phyloP scores from a whole-genome alignment of 1,140 invertebrate species.

The Planococcus citri region DNA sequence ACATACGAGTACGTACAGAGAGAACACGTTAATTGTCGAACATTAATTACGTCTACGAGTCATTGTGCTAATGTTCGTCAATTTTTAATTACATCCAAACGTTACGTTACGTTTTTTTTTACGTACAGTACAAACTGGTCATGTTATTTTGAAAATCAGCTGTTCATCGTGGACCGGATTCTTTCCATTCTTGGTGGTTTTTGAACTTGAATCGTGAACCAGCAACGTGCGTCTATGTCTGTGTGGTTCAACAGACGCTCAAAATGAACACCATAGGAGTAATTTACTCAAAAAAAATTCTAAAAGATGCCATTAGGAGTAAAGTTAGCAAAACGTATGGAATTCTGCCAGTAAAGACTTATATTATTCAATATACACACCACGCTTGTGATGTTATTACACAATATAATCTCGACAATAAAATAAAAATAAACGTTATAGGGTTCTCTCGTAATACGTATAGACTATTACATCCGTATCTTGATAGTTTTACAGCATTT shows the following conservation, averaged over 20 bases:
- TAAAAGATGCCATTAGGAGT: no score
- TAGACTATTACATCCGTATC: no score
- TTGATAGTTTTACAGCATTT: no score
- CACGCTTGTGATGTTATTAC: neutral
- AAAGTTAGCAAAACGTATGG: neutral
- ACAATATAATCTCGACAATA: neutral
- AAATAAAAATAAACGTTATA: neutral
- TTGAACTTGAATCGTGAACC: neutral
- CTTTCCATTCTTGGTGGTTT: neutral
- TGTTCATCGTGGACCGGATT: neutral
- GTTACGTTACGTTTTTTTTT: no score
- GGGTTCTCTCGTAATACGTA: no score
- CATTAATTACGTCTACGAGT: conserved; percentile 1
- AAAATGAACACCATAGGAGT: no score
- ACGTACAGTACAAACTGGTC: neutral
- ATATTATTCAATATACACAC: neutral
- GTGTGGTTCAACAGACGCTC: no score
- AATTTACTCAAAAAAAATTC: no score
- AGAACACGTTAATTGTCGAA: neutral
- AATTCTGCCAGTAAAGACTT: neutral
- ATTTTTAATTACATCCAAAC: neutral
- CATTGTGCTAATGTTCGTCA: neutral
- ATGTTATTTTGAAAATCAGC: neutral
- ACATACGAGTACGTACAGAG: no score
- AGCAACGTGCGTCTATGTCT: no score